phyloP scores from a whole-genome alignment of 1,140 invertebrate species.

The Ganaspis sp. region DNA sequence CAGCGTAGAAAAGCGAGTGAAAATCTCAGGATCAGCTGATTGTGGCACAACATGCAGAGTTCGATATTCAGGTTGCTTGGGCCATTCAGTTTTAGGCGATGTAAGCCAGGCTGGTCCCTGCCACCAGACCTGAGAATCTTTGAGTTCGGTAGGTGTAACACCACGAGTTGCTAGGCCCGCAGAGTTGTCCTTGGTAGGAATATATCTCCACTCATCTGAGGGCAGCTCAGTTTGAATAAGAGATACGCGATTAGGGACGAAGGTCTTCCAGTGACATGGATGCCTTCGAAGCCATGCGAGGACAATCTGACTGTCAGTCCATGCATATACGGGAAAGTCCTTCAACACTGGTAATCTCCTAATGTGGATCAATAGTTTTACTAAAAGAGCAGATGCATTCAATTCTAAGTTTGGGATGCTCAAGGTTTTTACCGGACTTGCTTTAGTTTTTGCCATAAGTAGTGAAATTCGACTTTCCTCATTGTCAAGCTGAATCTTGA shows the following conservation, averaged over 20 bases:
- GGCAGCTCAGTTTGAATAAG: constrained; percentile 42
- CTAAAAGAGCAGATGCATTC: not conserved
- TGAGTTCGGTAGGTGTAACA: constrained; percentile 33
- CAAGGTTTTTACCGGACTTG: constrained; percentile 62
- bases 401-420: constrained; percentile 46
- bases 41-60: too few species aligned
- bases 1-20: too few species aligned
- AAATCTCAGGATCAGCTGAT: too few species aligned
- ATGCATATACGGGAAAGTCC: constrained; percentile 47
- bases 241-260: constrained; percentile 56
- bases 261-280: constrained; percentile 48
- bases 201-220: constrained; percentile 47
- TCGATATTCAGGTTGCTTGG: too few species aligned
- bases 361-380: constrained; percentile 27
- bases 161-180: constrained; percentile 59
- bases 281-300: constrained; percentile 51
- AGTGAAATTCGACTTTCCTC: constrained; percentile 41
- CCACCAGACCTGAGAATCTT: constrained; percentile 37
- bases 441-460: constrained; percentile 59
- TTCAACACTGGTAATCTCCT: constrained; percentile 43
- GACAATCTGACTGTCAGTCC: constrained; percentile 57
- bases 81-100: not conserved
- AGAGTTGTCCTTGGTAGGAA: constrained; percentile 51
- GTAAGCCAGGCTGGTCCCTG: constrained; percentile 35
- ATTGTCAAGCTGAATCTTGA: not conserved